Evolutionary conservation across 2,888 invertebrate genomes (phyloP).

Genomic region (Rhimphoctona megacephalus): DNA sequence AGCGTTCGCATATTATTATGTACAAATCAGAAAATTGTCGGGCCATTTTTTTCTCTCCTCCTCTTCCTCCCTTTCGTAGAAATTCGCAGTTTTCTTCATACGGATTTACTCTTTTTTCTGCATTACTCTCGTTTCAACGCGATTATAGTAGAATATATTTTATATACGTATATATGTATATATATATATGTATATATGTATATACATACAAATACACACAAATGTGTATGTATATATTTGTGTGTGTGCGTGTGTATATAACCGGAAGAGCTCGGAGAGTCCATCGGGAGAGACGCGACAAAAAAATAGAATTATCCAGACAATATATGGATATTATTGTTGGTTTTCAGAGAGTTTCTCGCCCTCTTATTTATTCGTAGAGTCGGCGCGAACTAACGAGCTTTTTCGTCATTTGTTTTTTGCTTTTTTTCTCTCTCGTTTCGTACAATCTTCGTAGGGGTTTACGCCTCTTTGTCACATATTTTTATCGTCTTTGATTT

Average conservation of each 20-base stretch:
- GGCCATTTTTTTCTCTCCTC: constrained; percentile 18
- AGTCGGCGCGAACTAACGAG: constrained; percentile 48
- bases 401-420: background rate
- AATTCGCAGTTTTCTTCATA: background rate
- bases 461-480: constrained; percentile 14
- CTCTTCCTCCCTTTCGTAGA: background rate
- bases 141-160: constrained; percentile 8
- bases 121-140: constrained; percentile 6
- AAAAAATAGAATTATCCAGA: constrained; percentile 60
- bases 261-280: constrained; percentile 65
- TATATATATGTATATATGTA: constrained; percentile 50
- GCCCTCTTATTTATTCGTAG: background rate
- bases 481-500: background rate
- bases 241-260: constrained; percentile 34
- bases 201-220: constrained; percentile 38
- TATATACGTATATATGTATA: background rate
- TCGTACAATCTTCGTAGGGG: constrained; percentile 20
- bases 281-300: constrained; percentile 62
- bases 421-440: background rate
- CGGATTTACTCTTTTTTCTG: background rate
- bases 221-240: constrained; percentile 34
- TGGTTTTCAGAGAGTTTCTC: constrained; percentile 21
- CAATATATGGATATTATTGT: constrained; percentile 38
- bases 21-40: constrained; percentile 65
- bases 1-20: constrained; percentile 65